Evolutionary conservation across 2,113 vertebrate species (phyloP).

Genomic region (Crotalus viridis): DNA sequence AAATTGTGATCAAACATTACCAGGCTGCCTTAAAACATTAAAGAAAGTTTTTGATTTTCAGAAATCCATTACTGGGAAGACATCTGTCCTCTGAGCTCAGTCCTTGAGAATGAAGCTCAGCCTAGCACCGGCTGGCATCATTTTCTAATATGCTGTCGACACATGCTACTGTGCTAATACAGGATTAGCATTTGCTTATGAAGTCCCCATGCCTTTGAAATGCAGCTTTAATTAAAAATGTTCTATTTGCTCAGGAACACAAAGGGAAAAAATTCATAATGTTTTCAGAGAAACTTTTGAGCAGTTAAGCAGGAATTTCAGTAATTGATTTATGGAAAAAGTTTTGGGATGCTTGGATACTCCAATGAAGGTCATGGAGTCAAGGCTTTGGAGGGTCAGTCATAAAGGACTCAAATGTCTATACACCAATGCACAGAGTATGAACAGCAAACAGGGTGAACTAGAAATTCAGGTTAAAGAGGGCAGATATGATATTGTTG

Average conservation of each 20-base stretch:
- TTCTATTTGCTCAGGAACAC: neutral
- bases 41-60: constrained; percentile 50
- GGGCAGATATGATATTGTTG: too few relatives aligned
- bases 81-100: constrained; percentile 43
- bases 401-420: too few relatives aligned
- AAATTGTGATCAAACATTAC: constrained; percentile 47
- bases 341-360: fast-evolving
- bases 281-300: neutral
- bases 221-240: constrained; percentile 39
- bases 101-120: constrained; percentile 14
- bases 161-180: constrained; percentile 22
- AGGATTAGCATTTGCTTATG: constrained; percentile 39
- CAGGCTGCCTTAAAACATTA: constrained; percentile 51
- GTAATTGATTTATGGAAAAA: neutral
- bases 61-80: constrained; percentile 46
- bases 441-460: too few relatives aligned
- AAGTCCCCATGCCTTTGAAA: constrained; percentile 38
- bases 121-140: neutral
- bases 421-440: too few relatives aligned
- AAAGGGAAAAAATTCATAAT: neutral
- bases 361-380: neutral
- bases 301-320: neutral
- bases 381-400: too few relatives aligned
- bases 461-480: too few relatives aligned
- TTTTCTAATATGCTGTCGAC: constrained; percentile 26